Evolutionary conservation across 2,797 vertebrate species (phyloP).

Genomic region (Onychomys torridus): DNA sequence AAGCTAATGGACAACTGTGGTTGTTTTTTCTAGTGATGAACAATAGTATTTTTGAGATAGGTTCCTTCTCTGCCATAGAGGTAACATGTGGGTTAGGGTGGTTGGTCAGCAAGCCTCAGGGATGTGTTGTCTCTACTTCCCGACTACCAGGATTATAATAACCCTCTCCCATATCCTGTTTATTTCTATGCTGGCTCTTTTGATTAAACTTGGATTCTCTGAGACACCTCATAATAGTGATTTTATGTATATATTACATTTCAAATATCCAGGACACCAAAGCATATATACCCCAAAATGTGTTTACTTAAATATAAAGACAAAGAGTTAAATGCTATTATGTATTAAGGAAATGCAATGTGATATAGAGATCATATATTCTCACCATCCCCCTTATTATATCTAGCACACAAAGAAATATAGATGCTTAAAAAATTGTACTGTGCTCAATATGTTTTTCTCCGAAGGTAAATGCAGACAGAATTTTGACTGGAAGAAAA

Average conservation of each 20-base stretch:
- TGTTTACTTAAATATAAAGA: slow-evolving; percentile 46
- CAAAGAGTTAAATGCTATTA: neutral
- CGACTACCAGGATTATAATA: neutral
- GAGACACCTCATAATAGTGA: neutral
- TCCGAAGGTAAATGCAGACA: slow-evolving; percentile 65
- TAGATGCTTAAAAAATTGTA: slow-evolving; percentile 14
- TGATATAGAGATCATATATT: neutral
- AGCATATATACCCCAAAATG: neutral
- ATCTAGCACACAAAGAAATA: neutral
- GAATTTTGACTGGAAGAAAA: slow-evolving; percentile 66
- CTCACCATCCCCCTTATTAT: neutral
- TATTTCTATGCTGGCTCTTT: neutral
- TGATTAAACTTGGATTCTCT: neutral
- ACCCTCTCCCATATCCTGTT: neutral
- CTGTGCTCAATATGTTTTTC: slow-evolving; percentile 42
- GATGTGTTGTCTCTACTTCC: neutral
- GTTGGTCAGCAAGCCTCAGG: no score
- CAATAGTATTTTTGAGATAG: neutral
- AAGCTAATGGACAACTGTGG: neutral
- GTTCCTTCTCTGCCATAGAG: neutral
- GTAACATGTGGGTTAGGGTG: neutral
- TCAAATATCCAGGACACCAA: neutral
- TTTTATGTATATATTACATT: neutral
- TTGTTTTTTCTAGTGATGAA: neutral
- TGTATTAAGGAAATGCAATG: neutral